Conservation (phyloP, 2,797 vertebrate genomes). For the Chaetophractus vellerosus region DNA sequence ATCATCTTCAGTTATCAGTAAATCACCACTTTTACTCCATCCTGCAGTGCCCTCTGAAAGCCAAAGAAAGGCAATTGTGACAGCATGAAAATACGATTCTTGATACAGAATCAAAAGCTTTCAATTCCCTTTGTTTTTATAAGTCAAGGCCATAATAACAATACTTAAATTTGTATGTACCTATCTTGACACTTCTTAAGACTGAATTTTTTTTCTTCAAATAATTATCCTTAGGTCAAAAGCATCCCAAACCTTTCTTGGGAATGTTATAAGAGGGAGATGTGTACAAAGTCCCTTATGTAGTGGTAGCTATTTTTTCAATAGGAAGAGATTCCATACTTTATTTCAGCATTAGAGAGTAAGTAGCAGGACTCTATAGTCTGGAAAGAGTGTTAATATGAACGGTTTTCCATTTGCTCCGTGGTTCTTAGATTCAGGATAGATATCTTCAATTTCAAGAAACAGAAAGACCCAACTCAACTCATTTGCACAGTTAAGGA, state of each 20-base stretch:
- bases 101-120: constrained; percentile 85
- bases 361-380: not conserved
- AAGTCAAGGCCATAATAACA: constrained; percentile 79
- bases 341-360: not conserved
- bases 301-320: not conserved
- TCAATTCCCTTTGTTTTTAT: constrained; percentile 80
- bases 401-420: not conserved
- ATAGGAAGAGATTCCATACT: not conserved
- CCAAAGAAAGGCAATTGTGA: constrained; percentile 81
- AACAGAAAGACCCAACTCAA: not conserved
- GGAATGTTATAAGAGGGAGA: not conserved
- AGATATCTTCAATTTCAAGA: not conserved
- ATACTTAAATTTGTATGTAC: constrained; percentile 64
- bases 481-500: not conserved
- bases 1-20: constrained; percentile 75
- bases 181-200: not conserved
- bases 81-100: constrained; percentile 87
- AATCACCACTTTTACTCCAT: constrained; percentile 83
- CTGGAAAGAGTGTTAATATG: not conserved
- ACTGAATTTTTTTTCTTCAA: not conserved
- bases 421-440: not conserved
- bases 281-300: not conserved
- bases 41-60: constrained; percentile 82
- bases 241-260: not conserved
- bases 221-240: not conserved